These are phyloP conservation scores for Chaitophorus viminalis DNA, from an alignment of 2,888 invertebrate species.

Conservation along the genomic window DNA sequence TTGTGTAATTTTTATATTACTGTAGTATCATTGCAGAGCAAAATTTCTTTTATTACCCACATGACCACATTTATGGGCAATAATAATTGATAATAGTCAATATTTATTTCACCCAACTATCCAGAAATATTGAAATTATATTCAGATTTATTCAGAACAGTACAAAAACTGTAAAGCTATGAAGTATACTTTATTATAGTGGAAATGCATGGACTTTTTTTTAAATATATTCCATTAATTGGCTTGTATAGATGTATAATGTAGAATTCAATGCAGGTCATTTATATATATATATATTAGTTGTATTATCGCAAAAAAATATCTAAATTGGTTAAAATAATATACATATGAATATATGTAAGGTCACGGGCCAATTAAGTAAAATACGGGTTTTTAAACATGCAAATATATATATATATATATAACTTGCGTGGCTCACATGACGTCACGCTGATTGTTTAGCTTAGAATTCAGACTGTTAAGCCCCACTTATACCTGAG, in stretches of 20 bases:
- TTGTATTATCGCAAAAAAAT: not conserved
- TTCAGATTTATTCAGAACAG: too few species aligned
- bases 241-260: not conserved
- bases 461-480: too few species aligned
- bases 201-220: not conserved
- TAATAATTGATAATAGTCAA: too few species aligned
- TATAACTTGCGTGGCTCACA: not conserved
- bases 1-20: too few species aligned
- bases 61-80: too few species aligned
- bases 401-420: constrained; percentile 32
- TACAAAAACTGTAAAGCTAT: too few species aligned
- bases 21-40: too few species aligned
- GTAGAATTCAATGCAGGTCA: not conserved
- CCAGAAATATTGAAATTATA: too few species aligned
- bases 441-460: not conserved
- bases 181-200: not conserved
- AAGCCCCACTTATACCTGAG: too few species aligned
- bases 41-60: too few species aligned
- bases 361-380: not conserved
- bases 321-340: not conserved
- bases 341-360: not conserved
- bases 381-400: constrained; percentile 33
- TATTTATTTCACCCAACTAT: too few species aligned
- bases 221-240: not conserved
- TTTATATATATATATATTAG: not conserved